Percentiles rank a stretch among this genome's conserved stretches.
Conservation (phyloP, 2,113 vertebrate genomes). For the Myotis davidii region DNA sequence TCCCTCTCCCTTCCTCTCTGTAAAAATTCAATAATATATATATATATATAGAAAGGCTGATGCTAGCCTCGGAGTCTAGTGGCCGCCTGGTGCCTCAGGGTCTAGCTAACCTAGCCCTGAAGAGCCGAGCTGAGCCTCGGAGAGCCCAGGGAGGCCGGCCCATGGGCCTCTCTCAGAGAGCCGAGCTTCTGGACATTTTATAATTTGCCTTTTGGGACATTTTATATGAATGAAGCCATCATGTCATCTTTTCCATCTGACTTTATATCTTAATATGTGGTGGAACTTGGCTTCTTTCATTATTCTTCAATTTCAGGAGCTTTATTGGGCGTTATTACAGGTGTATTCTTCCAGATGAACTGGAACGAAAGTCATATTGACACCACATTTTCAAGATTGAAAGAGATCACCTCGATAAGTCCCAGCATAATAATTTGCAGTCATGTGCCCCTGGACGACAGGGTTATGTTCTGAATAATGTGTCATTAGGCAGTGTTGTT, state of each 20-base stretch:
- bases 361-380: not conserved
- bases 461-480: not conserved
- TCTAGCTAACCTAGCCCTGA: no score
- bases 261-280: not conserved
- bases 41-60: no score
- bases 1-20: no score
- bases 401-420: not conserved
- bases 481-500: not conserved
- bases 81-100: no score
- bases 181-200: no score
- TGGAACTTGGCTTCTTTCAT: not conserved
- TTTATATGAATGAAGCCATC: not conserved
- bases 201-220: not conserved
- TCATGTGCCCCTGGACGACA: not conserved
- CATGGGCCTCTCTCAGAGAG: no score
- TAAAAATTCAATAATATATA: no score
- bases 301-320: not conserved
- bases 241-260: not conserved
- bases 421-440: not conserved
- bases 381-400: not conserved
- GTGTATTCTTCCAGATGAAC: not conserved
- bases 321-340: not conserved
- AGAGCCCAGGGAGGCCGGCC: no score
- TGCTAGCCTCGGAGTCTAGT: no score
- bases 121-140: no score